Base-by-base conservation (phyloP, 2,888 invertebrate species). In the Pollenia griseotomentosa region DNA sequence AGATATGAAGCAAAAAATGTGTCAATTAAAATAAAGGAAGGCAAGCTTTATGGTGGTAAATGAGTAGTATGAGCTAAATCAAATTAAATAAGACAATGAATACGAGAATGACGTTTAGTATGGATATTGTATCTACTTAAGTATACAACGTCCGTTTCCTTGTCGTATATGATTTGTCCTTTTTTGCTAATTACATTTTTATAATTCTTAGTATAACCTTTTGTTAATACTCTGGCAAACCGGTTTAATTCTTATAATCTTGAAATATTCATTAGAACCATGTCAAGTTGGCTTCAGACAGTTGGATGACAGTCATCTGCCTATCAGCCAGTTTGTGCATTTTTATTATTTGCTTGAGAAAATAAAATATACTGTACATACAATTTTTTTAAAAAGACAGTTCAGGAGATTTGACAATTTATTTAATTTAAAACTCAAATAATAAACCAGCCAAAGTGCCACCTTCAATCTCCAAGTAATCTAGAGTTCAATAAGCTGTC, bases 1-100 rank as follows among this genome's bases (percentile, higher is more conserved):
- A 11, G 19, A 46, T 46, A 33, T 55, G 33, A 53, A 65, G 16
- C 33, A 61, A 14, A 63, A 81, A 87, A 87, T 87, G 63, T 87
- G 83, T 84, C 87, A 87, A 87, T 84, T 84, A 84, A 80, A 84
- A 81, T 81, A 65, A 81, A 66, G 16, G n/a, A 75, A 61, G 46
- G 65, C 55, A 23, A 23, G 23, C 68, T 53, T 63, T 55, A 9
- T 19, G 48, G 65, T 12, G 7, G 23, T 42, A 65, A 46, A 68
- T 33, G 14, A 10, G 12, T 48, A 75, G 73, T 65, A 71, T 61
- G 75, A 83, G 70, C 70, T 61, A 81, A 83, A 87, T 81, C 68
- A 84, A 84, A 83, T 84, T 74, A 68, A 84, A 84, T 46, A 53
- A 73, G 73, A 73, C 78, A 78, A 53, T 59, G 66, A 53, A 57